Evolutionary conservation across 2,797 vertebrate species (phyloP).

Genomic region (Jordanella pulchra): DNA sequence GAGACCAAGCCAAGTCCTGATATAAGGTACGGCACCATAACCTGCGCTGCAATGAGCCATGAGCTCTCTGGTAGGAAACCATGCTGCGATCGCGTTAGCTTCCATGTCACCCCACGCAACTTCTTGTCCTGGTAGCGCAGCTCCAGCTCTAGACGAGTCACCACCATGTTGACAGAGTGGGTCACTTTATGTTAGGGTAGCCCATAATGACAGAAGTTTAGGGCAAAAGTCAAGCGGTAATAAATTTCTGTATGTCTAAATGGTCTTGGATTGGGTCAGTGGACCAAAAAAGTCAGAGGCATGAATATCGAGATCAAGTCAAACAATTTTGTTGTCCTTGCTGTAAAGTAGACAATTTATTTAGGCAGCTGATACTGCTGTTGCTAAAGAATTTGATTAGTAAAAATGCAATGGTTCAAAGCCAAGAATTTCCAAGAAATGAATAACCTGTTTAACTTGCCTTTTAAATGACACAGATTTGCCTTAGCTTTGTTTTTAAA

Average conservation of each 20-base stretch:
- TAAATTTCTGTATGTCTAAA: constrained; percentile 9
- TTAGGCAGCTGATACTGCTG: neutral
- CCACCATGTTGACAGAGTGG: constrained; percentile 80
- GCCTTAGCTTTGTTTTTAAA: neutral
- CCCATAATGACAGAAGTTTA: constrained; percentile 31
- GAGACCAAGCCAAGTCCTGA: constrained; percentile 88
- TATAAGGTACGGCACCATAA: constrained; percentile 85
- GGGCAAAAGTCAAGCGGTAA: neutral
- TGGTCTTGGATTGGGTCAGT: neutral
- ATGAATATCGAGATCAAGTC: constrained; percentile 3
- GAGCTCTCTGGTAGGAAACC: constrained; percentile 88
- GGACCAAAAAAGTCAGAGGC: neutral
- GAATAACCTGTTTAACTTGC: neutral
- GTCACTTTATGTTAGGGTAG: constrained; percentile 28
- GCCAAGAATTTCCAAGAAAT: constrained; percentile 1
- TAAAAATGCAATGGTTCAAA: constrained; percentile 1
- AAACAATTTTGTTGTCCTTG: constrained; percentile 23
- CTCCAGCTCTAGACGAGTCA: constrained; percentile 90
- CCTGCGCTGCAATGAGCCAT: constrained; percentile 82
- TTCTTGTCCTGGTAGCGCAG: constrained; percentile 88
- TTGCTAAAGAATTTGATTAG: constrained; percentile 16
- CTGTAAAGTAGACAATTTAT: constrained; percentile 16
- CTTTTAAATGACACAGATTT: neutral
- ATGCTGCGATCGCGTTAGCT: constrained; percentile 82
- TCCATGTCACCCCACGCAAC: constrained; percentile 89